A percentile compares a stretch with the other conserved stretches of the same genome.
These are phyloP conservation scores for Eunapius fragilis DNA, from an alignment of 37 sponge, comb jelly and placozoan species.

Conservation along the genomic window DNA sequence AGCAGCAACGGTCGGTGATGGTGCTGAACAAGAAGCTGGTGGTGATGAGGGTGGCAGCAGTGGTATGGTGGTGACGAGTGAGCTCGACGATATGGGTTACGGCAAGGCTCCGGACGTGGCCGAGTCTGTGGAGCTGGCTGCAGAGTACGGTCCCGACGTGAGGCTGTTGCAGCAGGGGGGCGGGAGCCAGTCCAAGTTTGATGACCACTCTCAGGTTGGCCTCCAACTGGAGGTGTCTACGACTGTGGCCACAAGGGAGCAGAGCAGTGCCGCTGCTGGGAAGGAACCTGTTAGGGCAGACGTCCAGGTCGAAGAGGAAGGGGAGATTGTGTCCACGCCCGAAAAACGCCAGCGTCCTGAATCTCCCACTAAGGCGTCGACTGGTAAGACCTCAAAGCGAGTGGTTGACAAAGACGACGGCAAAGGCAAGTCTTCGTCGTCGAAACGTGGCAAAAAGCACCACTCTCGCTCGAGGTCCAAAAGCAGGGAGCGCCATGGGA, in stretches of 20 bases:
- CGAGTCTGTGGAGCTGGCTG: not conserved
- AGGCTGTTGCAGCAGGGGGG: not conserved
- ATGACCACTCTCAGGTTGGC: not conserved
- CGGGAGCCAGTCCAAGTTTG: too few species aligned
- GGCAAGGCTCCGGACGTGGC: not conserved
- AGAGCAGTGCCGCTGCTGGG: not conserved
- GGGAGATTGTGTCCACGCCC: not conserved
- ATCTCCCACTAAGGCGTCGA: not conserved
- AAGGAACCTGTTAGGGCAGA: not conserved
- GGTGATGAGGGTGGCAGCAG: not conserved
- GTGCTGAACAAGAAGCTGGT: not conserved
- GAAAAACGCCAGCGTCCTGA: not conserved
- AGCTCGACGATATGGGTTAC: not conserved
- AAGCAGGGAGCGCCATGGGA: not conserved
- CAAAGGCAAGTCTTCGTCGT: not conserved
- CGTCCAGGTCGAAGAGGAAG: not conserved
- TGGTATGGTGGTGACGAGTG: too few species aligned
- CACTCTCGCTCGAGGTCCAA: not conserved
- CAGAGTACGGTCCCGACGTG: not conserved
- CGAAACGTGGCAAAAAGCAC: not conserved
- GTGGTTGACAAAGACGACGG: not conserved
- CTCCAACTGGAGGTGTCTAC: not conserved
- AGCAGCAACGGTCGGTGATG: not conserved
- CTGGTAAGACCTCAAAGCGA: not conserved
- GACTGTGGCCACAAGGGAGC: not conserved